Percentiles rank a stretch among this genome's conserved stretches.
These are phyloP conservation scores for Brachyrhaphis roseni DNA, from an alignment of 2,797 vertebrate species.

Conservation along the genomic window DNA sequence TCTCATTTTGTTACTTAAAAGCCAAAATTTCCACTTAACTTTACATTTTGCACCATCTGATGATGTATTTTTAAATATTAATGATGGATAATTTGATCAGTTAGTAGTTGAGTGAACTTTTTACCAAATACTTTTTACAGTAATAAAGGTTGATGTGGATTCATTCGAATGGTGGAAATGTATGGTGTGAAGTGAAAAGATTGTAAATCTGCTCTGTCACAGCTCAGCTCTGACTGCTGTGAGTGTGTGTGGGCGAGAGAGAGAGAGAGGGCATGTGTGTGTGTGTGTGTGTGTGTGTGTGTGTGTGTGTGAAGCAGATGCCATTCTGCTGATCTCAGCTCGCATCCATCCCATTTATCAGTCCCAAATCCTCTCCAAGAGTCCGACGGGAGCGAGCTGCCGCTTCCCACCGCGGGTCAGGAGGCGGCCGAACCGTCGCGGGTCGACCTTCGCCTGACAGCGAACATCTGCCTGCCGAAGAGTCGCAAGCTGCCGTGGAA, in stretches of 20 bases:
- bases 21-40: no score
- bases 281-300: slow-evolving; percentile 29
- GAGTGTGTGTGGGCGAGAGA: slow-evolving; percentile 14
- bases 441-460: slow-evolving; percentile 43
- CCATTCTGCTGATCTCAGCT: slow-evolving; percentile 70
- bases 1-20: no score
- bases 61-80: no score
- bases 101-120: no score
- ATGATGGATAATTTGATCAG: no score
- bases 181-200: slow-evolving; percentile 27
- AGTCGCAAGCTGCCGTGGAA: slow-evolving; percentile 50
- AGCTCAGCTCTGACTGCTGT: slow-evolving; percentile 49
- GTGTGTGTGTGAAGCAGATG: slow-evolving; percentile 64
- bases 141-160: background rate
- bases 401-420: slow-evolving; percentile 38
- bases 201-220: slow-evolving; percentile 44
- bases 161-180: slow-evolving; percentile 9
- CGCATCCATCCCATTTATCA: slow-evolving; percentile 58
- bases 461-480: slow-evolving; percentile 60
- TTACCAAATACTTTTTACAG: no score
- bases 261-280: slow-evolving; percentile 27
- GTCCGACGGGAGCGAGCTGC: slow-evolving; percentile 19
- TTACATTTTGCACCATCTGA: no score
- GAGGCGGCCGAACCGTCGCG: slow-evolving; percentile 31
- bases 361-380: slow-evolving; percentile 46